Conservation (phyloP, 2,888 invertebrate genomes). For the Myopa tessellatipennis region DNA sequence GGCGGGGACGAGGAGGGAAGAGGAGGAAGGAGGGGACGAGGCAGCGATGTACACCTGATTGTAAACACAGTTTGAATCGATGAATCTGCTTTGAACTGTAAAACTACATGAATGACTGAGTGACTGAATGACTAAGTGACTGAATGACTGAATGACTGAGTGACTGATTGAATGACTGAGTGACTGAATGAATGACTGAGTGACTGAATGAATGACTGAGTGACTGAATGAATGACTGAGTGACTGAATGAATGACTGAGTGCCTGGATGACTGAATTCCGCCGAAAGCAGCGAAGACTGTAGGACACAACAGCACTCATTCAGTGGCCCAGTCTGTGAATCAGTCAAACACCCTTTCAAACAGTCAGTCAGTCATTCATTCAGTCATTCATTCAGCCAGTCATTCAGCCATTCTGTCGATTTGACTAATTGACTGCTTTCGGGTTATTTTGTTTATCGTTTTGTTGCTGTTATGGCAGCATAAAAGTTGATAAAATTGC, state of each 20-base stretch:
- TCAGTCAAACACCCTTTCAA: too few species aligned
- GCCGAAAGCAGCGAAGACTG: not conserved
- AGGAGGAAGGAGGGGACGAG: too few species aligned
- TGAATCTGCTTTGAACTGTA: too few species aligned
- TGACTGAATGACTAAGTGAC: not conserved
- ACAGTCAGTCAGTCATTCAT: too few species aligned
- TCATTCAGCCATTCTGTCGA: not conserved
- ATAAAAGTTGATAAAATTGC: not conserved
- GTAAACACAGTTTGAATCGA: not conserved
- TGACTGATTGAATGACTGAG: not conserved
- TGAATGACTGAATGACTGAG: not conserved
- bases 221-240: not conserved
- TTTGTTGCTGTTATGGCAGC: not conserved
- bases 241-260: too few species aligned
- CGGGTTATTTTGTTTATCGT: not conserved
- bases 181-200: slow-evolving; percentile 1
- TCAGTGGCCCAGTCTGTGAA: too few species aligned
- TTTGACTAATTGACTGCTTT: not conserved
- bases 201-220: not conserved
- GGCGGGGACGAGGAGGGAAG: not conserved
- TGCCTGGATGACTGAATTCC: too few species aligned
- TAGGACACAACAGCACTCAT: too few species aligned
- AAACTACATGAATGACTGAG: not conserved
- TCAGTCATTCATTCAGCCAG: too few species aligned
- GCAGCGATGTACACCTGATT: too few species aligned